These are phyloP conservation scores for Acrocera orbiculus DNA, from an alignment of 2,888 invertebrate genomes.

Conservation along the genomic window DNA sequence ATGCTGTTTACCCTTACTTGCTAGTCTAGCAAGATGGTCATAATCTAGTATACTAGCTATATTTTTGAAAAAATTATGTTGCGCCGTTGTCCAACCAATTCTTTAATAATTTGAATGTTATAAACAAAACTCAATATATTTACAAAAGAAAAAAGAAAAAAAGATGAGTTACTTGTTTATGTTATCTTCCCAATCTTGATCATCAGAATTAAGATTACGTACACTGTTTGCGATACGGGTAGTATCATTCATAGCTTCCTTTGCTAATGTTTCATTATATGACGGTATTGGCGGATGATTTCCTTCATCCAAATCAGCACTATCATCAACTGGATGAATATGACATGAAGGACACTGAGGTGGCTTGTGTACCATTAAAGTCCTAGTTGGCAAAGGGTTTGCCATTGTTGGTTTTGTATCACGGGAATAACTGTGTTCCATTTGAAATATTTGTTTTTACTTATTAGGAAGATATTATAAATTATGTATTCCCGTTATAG, in stretches of 20 bases:
- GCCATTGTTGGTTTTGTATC: constrained; percentile 34
- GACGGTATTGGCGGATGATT: constrained; percentile 31
- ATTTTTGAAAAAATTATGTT: constrained; percentile 46
- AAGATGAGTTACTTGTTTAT: constrained; percentile 37
- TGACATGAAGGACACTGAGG: constrained; percentile 30
- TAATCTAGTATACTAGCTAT: constrained; percentile 45
- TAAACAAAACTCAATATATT: no score
- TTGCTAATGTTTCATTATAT: constrained; percentile 42
- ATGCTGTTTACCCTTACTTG: constrained; percentile 38
- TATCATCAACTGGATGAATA: constrained; percentile 25
- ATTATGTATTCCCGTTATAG: no score
- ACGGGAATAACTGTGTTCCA: constrained; percentile 58
- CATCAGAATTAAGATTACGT: constrained; percentile 35
- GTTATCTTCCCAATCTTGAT: constrained; percentile 50
- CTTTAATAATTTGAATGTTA: constrained; percentile 33
- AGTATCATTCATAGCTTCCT: constrained; percentile 52
- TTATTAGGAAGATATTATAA: no score
- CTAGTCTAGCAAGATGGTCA: constrained; percentile 46
- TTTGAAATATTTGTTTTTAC: no score
- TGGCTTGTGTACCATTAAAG: constrained; percentile 25
- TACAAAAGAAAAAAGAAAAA: background rate
- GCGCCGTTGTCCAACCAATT: constrained; percentile 42
- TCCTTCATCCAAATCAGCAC: constrained; percentile 33
- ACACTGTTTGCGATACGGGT: constrained; percentile 44
- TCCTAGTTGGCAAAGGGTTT: constrained; percentile 24